Conservation (phyloP, 2,797 vertebrate genomes). For the Premnoplex brunnescens region DNA sequence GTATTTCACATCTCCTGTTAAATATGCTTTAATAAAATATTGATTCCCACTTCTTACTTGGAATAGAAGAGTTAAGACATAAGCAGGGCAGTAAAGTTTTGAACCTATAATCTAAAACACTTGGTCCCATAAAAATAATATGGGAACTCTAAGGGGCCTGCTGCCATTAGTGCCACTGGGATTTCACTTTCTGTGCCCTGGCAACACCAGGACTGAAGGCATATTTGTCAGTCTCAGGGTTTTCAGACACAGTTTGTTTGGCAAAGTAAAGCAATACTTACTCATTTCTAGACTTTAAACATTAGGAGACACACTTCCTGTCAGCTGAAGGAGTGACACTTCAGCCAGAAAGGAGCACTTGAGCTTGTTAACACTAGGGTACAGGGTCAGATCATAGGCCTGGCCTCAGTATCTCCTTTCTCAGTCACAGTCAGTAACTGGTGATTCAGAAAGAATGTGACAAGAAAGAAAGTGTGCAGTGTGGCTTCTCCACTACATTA, state of each 20-base stretch:
- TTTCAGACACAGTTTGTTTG: not conserved
- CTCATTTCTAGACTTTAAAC: not conserved
- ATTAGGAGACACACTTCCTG: not conserved
- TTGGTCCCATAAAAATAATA: constrained; percentile 14
- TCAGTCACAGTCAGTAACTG: not conserved
- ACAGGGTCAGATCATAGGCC: not conserved
- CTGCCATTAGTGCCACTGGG: not conserved
- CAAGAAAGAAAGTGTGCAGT: not conserved
- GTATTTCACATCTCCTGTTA: not conserved
- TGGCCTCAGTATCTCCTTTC: not conserved
- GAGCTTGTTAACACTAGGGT: not conserved
- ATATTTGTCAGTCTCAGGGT: not conserved
- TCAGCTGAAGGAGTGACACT: not conserved
- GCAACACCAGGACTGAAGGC: not conserved
- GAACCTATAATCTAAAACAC: not conserved
- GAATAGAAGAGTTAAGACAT: not conserved
- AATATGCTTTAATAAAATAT: not conserved
- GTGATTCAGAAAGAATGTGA: not conserved
- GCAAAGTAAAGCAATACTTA: not conserved
- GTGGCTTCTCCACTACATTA: not conserved
- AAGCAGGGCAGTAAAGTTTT: not conserved
- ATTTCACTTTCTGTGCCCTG: not conserved
- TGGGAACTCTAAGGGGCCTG: not conserved
- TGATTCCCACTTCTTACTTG: not conserved
- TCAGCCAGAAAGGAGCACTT: not conserved